Evolutionary conservation across 2,797 vertebrate genomes (phyloP).

Genomic region (Sus cebifrons): DNA sequence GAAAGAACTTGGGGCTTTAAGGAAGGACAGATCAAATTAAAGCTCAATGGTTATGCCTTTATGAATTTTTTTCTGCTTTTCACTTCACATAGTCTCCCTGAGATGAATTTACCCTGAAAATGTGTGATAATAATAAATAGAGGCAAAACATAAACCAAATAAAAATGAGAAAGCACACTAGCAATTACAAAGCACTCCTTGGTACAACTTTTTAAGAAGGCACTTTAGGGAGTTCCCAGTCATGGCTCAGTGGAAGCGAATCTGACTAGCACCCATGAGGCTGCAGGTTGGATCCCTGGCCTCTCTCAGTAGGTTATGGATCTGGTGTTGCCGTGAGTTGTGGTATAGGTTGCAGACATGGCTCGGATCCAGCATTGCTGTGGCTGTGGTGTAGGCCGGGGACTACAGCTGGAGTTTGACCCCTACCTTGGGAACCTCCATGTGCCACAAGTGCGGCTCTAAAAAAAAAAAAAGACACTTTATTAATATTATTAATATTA

Average conservation of each 20-base stretch:
- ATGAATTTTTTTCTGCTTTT: background rate
- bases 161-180: background rate
- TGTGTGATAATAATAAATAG: background rate
- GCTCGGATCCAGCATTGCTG: too few species aligned
- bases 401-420: too few species aligned
- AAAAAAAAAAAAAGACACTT: too few species aligned
- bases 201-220: background rate
- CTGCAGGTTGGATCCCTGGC: too few species aligned
- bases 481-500: background rate
- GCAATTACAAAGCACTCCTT: background rate
- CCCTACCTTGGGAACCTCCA: too few species aligned
- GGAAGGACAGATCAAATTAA: background rate
- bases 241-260: too few species aligned
- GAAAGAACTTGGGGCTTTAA: background rate
- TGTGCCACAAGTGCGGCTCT: too few species aligned
- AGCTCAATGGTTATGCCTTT: background rate
- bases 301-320: too few species aligned
- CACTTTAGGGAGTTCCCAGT: background rate
- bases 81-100: background rate
- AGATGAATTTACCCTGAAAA: conserved; percentile 50
- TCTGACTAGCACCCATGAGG: too few species aligned
- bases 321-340: too few species aligned
- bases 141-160: background rate
- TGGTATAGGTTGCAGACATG: too few species aligned
- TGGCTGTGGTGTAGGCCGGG: too few species aligned